Conservation (phyloP, 2,888 invertebrate species). For the Lissocephala sabroskyi region DNA sequence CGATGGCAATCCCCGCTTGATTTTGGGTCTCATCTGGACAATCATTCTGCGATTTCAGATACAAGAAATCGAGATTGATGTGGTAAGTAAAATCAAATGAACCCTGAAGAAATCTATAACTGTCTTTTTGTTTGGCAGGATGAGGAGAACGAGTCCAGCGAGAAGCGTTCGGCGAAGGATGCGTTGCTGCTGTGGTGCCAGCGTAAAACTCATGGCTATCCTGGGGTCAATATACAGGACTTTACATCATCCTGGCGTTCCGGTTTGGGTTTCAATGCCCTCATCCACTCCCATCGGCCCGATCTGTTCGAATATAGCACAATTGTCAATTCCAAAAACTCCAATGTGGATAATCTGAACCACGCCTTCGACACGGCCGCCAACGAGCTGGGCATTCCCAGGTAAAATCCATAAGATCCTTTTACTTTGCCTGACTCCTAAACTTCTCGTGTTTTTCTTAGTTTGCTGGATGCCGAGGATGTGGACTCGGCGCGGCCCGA, state of each 20-base stretch:
- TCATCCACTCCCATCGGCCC: constrained; percentile 97
- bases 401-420: constrained; percentile 40
- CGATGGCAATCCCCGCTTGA: constrained; percentile 96
- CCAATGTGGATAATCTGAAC: constrained; percentile 94
- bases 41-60: constrained; percentile 99
- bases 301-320: constrained; percentile 92
- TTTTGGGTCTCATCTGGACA: constrained; percentile 98
- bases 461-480: constrained; percentile 96
- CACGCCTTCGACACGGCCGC: constrained; percentile 98
- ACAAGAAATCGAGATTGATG: constrained; percentile 97
- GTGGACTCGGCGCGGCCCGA: constrained; percentile 95
- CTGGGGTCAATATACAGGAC: constrained; percentile 89
- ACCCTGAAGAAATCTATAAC: background rate
- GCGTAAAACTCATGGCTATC: constrained; percentile 96
- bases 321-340: constrained; percentile 80
- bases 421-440: background rate
- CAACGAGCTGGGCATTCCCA: constrained; percentile 91
- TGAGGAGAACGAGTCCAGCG: constrained; percentile 96
- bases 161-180: constrained; percentile 99
- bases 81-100: constrained; percentile 76
- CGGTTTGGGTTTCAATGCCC: constrained; percentile 97
- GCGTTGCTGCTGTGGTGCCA: constrained; percentile 98
- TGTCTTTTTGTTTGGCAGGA: constrained; percentile 75
- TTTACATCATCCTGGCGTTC: constrained; percentile 96
- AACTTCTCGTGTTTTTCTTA: constrained; percentile 39